Evolutionary conservation across 2,888 invertebrate genomes (phyloP), one percentile per base, ranked within the genome.

Genomic region (Drosophila rubida): DNA sequence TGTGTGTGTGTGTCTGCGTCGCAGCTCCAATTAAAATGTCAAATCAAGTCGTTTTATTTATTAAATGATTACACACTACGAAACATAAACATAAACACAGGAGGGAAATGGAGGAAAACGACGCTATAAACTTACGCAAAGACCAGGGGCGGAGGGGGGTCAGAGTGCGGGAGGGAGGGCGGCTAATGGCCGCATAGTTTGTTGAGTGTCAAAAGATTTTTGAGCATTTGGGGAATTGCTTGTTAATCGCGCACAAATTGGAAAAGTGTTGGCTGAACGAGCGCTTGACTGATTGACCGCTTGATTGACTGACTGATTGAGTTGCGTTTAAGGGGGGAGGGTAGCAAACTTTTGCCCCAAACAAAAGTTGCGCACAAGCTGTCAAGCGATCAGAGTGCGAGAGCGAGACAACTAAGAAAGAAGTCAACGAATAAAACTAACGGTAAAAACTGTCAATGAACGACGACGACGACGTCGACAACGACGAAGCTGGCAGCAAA

Each of bases 21-120:
- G 74, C 54, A 77, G 78, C 70, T 66, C 69, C 83, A 88, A 88
- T 84, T 84, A 88, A 84, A 78, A 68, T 84, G 88, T 84, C 89
- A 88, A 78, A 87, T 84, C 81, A 87, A 84, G 68, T 66, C 69
- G 60, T 83, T 83, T 86, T 80, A 73, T 80, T 82, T 88, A 88
- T 83, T 88, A 83, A 83, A 86, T 74, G 87, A 75, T 81, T 85
- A 58, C 64, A 80, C 55, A 66, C 62, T 19, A 65, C 60, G 57
- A 69, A 59, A 67, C 67, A 80, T 41, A 68, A 62, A 64, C 54
- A 55, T 37, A 37, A 48, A 44, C 48, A 41, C 39, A 13, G 16
- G 23, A 9, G 35, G 35, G 9, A 44, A 42, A 22, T 11, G 37
- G 35, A 16, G 37, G 19, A 11, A 49, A 50, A 41, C 22, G 35